Evolutionary conservation across 2,113 vertebrate genomes (phyloP).

Genomic region (Furnarius figulus): DNA sequence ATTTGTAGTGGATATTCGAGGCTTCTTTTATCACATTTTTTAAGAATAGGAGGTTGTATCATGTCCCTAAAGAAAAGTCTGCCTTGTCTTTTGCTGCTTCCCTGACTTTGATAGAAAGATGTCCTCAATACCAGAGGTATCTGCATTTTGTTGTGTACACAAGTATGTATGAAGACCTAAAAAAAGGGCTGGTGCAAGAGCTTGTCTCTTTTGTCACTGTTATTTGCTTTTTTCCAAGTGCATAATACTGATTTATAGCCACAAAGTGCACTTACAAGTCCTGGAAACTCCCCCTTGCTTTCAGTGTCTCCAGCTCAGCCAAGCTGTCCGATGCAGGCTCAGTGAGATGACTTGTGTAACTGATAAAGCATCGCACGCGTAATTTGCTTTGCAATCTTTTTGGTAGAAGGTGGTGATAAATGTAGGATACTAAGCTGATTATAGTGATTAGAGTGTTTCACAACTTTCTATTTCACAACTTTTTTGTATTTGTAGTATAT

Average conservation of each 20-base stretch:
- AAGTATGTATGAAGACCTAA: neutral
- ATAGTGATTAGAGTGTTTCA: constrained; percentile 44
- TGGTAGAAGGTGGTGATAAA: constrained; percentile 50
- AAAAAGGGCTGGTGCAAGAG: neutral
- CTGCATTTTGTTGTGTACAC: neutral
- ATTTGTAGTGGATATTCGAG: neutral
- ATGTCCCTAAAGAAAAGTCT: neutral
- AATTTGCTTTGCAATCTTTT: constrained; percentile 48
- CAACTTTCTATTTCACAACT: constrained; percentile 52
- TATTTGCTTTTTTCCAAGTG: neutral
- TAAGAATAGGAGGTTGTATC: neutral
- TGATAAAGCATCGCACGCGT: neutral
- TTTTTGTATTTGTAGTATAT: constrained; percentile 10
- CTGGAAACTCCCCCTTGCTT: neutral
- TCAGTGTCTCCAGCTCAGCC: neutral
- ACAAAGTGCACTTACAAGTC: neutral
- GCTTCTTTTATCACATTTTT: rapidly evolving
- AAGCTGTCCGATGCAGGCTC: neutral
- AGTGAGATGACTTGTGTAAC: neutral
- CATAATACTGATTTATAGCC: neutral
- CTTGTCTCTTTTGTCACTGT: neutral
- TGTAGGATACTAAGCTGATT: constrained; percentile 42
- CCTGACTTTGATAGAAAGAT: neutral
- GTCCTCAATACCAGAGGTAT: neutral
- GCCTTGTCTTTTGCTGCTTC: rapidly evolving